Base-by-base conservation (phyloP, 2,113 vertebrate species). In the Perca fluviatilis region DNA sequence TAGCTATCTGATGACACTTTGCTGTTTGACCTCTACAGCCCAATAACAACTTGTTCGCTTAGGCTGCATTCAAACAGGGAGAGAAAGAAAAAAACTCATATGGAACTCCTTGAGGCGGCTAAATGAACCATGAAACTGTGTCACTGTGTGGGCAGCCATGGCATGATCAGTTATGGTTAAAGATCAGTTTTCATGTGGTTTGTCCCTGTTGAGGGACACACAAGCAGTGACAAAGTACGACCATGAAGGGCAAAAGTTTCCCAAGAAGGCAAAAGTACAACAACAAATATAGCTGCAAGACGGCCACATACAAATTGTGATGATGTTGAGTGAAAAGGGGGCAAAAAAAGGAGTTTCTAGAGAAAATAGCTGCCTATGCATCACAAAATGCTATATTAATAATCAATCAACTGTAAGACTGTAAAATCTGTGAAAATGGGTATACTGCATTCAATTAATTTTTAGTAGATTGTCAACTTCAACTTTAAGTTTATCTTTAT, bases 1-100 rank as follows among this genome's bases (percentile, higher is more conserved):
- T 92, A 92, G 89, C 91, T 91, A 92, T 92, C 92, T 91, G 91
- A 93, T 92, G 91, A 88, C 91, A 92, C 84, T 75, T 83, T 78
- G 79, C 83, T 49, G 75, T 90, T 88, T 93, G 91, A 93, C 93
- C 93, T 93, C 91, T 61, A 88, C 86, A 87, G 88, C 74, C 87
- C 85, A 89, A 93, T 76, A 86, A 89, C 89, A 81, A 77, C 84
- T 87, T 67, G 5, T 82, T 76, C 15, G 19, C 77, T 68, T 16
- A 9, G 47, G 77, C 79, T 80, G 65, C 74, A 77, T 77, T 63
- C 65, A 79, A 83, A 76, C 73, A 15, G n/a, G 40, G 27, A 70
- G 43, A 57, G 51, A 43, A 14, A 30, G 13, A 57, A 67, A 74
- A 68, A 71, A 60, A 61, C 1, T 8, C 10, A 58, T 21, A 27